Base-by-base conservation (phyloP, 2,797 vertebrate species). In the Protosalanx chinensis region DNA sequence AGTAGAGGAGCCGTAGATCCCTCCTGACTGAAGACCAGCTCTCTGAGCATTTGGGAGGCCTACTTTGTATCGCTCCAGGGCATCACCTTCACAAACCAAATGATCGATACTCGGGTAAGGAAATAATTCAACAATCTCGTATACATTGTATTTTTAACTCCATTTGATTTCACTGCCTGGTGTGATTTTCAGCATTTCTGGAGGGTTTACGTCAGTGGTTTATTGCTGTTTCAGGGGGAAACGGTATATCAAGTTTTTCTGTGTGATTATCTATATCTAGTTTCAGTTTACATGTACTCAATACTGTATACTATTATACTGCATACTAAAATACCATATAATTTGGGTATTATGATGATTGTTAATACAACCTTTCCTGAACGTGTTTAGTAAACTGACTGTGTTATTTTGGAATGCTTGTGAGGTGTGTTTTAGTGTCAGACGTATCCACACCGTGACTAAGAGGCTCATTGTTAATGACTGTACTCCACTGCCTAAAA, bases 21-120 rank as follows among this genome's bases (percentile, higher is more conserved):
- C 70, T 81, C 82, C 70, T 80, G 75, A 79, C 75, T 67, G 64
- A 59, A 70, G 71, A 63, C 49, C 49, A 67, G 68, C 68, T 70
- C 79, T 81, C 70, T 79, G 75, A 79, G 73, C 68, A 64, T 61
- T 8, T 12, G 46, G 70, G 71, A 71, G 63, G 30, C 65, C 46
- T 67, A 53, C 27, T 67, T 67, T 56, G 8, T 23, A 20, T 3
- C 3, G 8, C 33, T 37, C 51, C 0, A 58, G 49, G 58, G 41
- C 46, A 64, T 29, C 66, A 27, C 0, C 16, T 20, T 59, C 63
- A 61, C 70, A 72, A 75, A 74, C 20, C 8, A 13, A 49, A 57
- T 13, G 27, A 77, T 79, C 66, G 64, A 72, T 80, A 67, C 67
- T 29, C 35, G 16, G 1, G 58, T 20, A 68, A n/a, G 32, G 30